Evolutionary conservation across 23 tunicate genomes (phyloP), one percentile per base, ranked within the genome.

Genomic region (Pegea sp.): DNA sequence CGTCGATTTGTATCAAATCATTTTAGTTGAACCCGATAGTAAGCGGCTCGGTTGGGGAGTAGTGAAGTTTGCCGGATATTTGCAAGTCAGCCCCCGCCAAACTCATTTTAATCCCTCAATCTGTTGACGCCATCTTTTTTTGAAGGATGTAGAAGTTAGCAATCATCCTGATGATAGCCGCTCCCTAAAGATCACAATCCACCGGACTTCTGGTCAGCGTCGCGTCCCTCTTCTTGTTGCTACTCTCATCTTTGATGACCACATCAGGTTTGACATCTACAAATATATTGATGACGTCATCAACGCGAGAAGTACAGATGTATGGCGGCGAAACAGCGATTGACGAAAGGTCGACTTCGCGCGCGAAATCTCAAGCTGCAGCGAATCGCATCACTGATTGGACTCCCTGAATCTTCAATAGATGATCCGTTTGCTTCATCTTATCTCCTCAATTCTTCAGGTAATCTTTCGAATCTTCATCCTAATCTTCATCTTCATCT

Each of bases 21-120:
- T 91, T 26, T 57, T 91, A 61, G 99, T 91, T 28, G 93, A 91
- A 58, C 99, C 99, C 8, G 99, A 91, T 55, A 67, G 63, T 33
- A 90, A 66, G 31, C 49, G 70, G 28, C 67, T 91, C 20, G 99
- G 99, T 29, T 91, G 99, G 99, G 99, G 99, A 2, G 93, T 78
- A 1, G 99, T 91, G 22, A 78, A 64, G 48, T 91, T 77, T 51
- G 69, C 90, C 25, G 99, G 99, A 4, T 65, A 64, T 19, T 26
- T 91, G 46, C 99, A 91, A 67, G 98, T 76, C 11, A 38, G 16
- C 46, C 46, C 46, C 11, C 11, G 46, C 46, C 11, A 38, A 8
- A 38, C 11, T 8, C 46, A 11, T 38, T 16, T 38, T 38, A 8
- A 16, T 38, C 16, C 46, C 16, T 16, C 11, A 8, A 8, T 38